These are phyloP conservation scores for Cataglyphis altisquamis DNA, from an alignment of 2,888 invertebrate species.

Conservation along the genomic window DNA sequence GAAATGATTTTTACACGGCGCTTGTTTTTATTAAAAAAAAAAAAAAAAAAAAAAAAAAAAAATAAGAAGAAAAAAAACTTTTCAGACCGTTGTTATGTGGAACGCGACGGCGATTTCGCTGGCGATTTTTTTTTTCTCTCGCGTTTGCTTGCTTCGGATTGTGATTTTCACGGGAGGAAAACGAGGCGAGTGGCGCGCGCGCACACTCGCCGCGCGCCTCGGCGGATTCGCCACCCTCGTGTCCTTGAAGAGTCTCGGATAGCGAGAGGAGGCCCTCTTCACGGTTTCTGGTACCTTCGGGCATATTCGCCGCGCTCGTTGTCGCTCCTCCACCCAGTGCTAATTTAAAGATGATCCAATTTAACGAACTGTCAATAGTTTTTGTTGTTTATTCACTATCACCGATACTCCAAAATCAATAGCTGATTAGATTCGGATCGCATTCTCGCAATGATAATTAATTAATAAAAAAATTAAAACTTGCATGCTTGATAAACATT, in stretches of 20 bases:
- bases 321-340: slow-evolving; percentile 33
- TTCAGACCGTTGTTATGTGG: slow-evolving; percentile 70
- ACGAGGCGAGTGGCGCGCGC: slow-evolving; percentile 49
- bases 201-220: slow-evolving; percentile 47
- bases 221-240: slow-evolving; percentile 69
- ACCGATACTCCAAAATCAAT: background rate
- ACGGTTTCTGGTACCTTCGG: slow-evolving; percentile 78
- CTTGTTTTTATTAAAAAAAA: slow-evolving; percentile 49
- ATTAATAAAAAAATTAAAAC: background rate
- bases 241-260: slow-evolving; percentile 75
- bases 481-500: background rate
- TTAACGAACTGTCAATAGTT: background rate
- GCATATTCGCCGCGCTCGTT: slow-evolving; percentile 62
- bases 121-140: slow-evolving; percentile 60
- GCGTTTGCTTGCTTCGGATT: slow-evolving; percentile 9
- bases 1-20: background rate
- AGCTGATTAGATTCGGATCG: background rate
- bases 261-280: slow-evolving; percentile 73
- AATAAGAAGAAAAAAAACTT: too few species aligned
- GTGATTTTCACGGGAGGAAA: slow-evolving; percentile 73
- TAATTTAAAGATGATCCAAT: slow-evolving; percentile 15
- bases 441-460: background rate
- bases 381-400: background rate
- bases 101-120: slow-evolving; percentile 71
- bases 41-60: background rate